phyloP scores from a whole-genome alignment of 2,888 invertebrate species.

The Asteroscopus sphinx region DNA sequence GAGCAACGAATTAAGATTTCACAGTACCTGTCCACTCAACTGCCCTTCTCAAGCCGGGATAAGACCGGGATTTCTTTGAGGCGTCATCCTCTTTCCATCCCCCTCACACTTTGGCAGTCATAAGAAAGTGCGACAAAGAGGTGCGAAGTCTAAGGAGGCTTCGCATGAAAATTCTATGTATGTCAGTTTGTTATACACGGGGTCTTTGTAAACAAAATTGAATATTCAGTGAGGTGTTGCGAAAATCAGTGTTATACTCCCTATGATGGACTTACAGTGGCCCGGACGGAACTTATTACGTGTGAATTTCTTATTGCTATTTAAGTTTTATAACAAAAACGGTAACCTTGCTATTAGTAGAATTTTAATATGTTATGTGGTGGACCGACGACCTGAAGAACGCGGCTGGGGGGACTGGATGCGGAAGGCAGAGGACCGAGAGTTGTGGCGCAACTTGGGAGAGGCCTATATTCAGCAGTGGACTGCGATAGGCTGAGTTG shows the following conservation, averaged over 20 bases:
- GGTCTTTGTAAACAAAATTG: constrained; percentile 86
- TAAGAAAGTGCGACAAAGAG: constrained; percentile 32
- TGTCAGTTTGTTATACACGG: constrained; percentile 72
- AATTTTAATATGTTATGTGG: no score
- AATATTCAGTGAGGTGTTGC: constrained; percentile 84
- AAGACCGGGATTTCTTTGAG: constrained; percentile 74
- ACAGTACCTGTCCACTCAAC: constrained; percentile 71
- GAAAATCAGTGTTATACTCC: constrained; percentile 82
- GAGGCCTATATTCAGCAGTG: no score
- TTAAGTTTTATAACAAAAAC: neutral
- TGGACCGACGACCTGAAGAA: no score
- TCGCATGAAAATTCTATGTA: constrained; percentile 80
- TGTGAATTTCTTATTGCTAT: constrained; percentile 40
- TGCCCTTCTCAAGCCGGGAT: constrained; percentile 64
- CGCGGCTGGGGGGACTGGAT: no score
- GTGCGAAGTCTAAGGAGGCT: constrained; percentile 30
- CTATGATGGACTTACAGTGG: constrained; percentile 66
- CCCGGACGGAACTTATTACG: constrained; percentile 58
- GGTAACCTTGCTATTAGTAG: neutral
- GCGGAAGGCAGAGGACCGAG: no score
- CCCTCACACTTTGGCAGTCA: constrained; percentile 41
- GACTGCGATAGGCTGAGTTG: no score
- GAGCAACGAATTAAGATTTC: constrained; percentile 71
- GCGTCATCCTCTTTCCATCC: constrained; percentile 61
- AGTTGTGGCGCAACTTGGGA: no score